Conservation (phyloP, 2,888 invertebrate genomes). For the Apodemia hepburni region DNA sequence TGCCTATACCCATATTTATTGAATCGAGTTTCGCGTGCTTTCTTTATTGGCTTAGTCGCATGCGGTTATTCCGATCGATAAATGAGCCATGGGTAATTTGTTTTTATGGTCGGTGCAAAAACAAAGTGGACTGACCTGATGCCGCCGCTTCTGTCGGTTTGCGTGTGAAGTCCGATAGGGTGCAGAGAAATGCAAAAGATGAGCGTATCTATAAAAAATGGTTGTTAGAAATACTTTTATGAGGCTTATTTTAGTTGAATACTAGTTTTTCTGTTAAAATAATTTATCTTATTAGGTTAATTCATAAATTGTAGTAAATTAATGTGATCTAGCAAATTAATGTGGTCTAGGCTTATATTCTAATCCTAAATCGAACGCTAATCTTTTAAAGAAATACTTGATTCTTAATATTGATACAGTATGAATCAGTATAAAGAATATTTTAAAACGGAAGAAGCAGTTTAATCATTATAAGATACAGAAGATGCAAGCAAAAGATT, state of each 20-base stretch:
- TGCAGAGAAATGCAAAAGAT: constrained; percentile 13
- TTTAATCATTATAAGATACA: background rate
- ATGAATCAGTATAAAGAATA: background rate
- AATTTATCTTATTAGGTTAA: no score
- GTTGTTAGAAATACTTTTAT: background rate
- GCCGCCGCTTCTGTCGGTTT: constrained; percentile 51
- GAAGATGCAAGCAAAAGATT: no score
- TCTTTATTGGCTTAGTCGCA: constrained; percentile 60
- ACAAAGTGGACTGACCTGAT: constrained; percentile 75
- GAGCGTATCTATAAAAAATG: constrained; percentile 5
- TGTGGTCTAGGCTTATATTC: no score
- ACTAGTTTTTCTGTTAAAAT: background rate
- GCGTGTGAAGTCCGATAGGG: constrained; percentile 50
- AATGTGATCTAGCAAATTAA: no score
- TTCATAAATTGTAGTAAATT: no score
- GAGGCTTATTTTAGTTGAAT: background rate
- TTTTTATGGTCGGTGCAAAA: constrained; percentile 72
- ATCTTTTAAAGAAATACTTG: background rate
- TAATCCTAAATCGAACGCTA: no score
- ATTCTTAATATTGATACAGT: background rate
- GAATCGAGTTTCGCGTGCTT: constrained; percentile 38
- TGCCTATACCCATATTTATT: constrained; percentile 14
- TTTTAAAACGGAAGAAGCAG: background rate
- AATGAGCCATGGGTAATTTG: constrained; percentile 68
- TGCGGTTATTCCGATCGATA: constrained; percentile 68